Base-by-base conservation (phyloP, 2,113 vertebrate species). In the Lasiurus cinereus region DNA sequence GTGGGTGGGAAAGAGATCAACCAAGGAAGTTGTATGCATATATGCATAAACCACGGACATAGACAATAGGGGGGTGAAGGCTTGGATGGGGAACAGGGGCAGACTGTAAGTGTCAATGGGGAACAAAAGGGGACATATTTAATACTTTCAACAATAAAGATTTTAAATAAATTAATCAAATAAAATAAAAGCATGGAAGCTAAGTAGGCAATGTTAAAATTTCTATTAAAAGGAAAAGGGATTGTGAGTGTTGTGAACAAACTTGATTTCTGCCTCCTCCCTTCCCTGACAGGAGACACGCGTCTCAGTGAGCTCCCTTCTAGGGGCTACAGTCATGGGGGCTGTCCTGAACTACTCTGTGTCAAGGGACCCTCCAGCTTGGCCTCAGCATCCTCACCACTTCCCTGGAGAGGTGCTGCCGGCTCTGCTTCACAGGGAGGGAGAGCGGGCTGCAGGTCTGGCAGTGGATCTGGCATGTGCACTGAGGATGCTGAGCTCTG, bases 401-500 rank as follows among this genome's bases (percentile, higher is more conserved):
- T 11, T 56, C 1, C 11, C 54, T 36, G 66, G 0, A 15, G 16
- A 13, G 16, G n/a, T 14, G 9, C 54, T 18, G 15, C 39, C 11
- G 29, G 31, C 21, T 73, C 14, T 36, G 79, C 36, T 46, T 80
- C n/a, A 36, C 13, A 62, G n/a, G 31, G 18, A 9, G 22, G 33
- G 72, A 52, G 39, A 9, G 12, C 36, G 52, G 82, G 66, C 18
- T 50, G 54, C 0, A 5, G n/a, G 56, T 7, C 5, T 1, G 8
- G 6, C 8, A 11, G 18, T 11, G 8, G 15, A 80, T 59, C 6
- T 3, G 9, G 66, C n/a, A 9, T 6, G 5, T 11, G 27, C n/a
- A 56, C 33, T 14, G 22, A 43, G 33, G 7, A 7, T 0, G 0
- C 11, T 19, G 59, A 76, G 27, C 12, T 9, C 0, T n/a, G 14